These are phyloP conservation scores for Caprella mutica DNA, from an alignment of 2,888 invertebrate genomes.

Conservation along the genomic window DNA sequence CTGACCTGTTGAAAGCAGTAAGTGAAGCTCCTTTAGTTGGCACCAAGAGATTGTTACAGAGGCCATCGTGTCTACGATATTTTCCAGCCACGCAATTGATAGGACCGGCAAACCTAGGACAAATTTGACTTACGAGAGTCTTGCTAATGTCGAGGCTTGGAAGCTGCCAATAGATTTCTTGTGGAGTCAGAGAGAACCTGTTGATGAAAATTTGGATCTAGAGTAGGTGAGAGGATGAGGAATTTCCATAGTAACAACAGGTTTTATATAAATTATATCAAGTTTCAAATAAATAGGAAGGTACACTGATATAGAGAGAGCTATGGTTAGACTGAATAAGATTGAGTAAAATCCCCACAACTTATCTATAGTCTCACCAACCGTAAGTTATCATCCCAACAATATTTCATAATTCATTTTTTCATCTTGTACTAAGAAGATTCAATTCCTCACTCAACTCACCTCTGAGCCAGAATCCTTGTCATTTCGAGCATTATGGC, in stretches of 20 bases:
- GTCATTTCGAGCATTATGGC: slow-evolving; percentile 76
- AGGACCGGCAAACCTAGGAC: slow-evolving; percentile 74
- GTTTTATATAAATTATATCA: background rate
- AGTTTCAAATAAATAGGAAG: too few relatives aligned
- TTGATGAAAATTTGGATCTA: background rate
- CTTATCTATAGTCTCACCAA: too few relatives aligned
- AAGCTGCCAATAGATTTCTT: slow-evolving; percentile 75
- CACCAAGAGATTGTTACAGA: slow-evolving; percentile 76
- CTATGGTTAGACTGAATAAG: too few relatives aligned
- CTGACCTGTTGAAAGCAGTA: slow-evolving; percentile 68
- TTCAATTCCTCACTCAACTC: too few relatives aligned
- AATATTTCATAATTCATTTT: too few relatives aligned
- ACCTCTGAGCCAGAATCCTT: slow-evolving; percentile 69
- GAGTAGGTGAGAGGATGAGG: background rate
- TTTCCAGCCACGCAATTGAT: slow-evolving; percentile 80
- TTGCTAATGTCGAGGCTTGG: slow-evolving; percentile 79
- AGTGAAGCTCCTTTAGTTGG: slow-evolving; percentile 81
- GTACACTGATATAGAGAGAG: too few relatives aligned
- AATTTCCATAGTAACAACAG: slow-evolving; percentile 38
- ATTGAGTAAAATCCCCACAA: too few relatives aligned
- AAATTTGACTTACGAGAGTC: slow-evolving; percentile 70
- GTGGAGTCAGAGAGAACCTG: slow-evolving; percentile 71
- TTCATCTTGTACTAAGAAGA: too few relatives aligned
- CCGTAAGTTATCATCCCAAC: too few relatives aligned
- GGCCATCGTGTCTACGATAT: slow-evolving; percentile 72